phyloP scores from a whole-genome alignment of 1,140 invertebrate genomes.

The Whitmania pigra region DNA sequence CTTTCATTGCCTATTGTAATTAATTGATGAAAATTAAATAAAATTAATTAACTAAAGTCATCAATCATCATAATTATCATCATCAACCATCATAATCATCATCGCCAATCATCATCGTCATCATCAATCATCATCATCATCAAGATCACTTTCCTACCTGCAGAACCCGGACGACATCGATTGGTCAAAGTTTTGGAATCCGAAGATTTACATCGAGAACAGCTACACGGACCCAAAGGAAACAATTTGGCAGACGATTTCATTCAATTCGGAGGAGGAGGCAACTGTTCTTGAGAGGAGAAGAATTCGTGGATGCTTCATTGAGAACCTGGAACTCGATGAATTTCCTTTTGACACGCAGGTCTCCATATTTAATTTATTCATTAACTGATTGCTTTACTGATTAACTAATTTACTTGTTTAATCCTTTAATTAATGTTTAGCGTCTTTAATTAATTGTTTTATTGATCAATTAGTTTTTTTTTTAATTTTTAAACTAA shows the following conservation, averaged over 20 bases:
- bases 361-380: constrained; percentile 8
- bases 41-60: too few relatives aligned
- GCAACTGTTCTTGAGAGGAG: constrained; percentile 24
- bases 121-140: neutral
- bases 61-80: too few relatives aligned
- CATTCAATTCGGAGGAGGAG: constrained; percentile 20
- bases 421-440: too few relatives aligned
- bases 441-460: too few relatives aligned
- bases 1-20: too few relatives aligned
- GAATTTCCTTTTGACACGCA: constrained; percentile 28
- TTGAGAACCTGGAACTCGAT: constrained; percentile 26
- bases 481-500: too few relatives aligned
- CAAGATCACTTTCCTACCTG: too few relatives aligned
- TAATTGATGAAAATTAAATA: too few relatives aligned
- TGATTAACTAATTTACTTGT: too few relatives aligned
- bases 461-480: too few relatives aligned
- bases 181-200: constrained; percentile 38
- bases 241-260: constrained; percentile 24
- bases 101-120: neutral
- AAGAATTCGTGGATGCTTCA: constrained; percentile 25
- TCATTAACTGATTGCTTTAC: too few relatives aligned
- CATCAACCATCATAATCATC: neutral
- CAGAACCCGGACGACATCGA: constrained; percentile 35
- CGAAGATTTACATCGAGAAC: constrained; percentile 42
- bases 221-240: constrained; percentile 38